phyloP scores from a whole-genome alignment of 2,113 vertebrate species.

The Psilopsiagon aurifrons region DNA sequence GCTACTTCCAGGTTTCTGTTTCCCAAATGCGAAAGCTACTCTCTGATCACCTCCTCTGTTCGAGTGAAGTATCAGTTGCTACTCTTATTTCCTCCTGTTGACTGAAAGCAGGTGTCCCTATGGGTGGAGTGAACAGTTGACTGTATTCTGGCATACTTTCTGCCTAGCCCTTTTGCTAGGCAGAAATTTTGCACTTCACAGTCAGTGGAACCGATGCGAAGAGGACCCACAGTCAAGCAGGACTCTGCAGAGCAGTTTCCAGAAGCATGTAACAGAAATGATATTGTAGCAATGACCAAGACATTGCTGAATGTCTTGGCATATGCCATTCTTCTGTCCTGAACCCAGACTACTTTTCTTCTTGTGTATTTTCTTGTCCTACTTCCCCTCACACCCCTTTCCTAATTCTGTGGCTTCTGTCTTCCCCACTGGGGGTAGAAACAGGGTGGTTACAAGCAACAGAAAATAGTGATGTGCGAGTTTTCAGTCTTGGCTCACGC shows the following conservation, averaged over 20 bases:
- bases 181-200: not conserved
- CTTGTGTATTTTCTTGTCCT: not conserved
- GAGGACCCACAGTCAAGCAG: not conserved
- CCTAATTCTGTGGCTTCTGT: not conserved
- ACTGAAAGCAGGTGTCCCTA: not conserved
- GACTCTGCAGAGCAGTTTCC: not conserved
- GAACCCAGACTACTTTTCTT: not conserved
- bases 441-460: not conserved
- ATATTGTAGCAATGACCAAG: not conserved
- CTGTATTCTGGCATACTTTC: not conserved
- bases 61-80: not conserved
- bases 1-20: not conserved
- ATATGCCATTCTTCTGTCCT: not conserved
- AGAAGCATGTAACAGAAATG: not conserved
- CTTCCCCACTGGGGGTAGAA: not conserved
- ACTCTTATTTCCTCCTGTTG: not conserved
- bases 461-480: not conserved
- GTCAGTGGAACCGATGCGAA: not conserved
- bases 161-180: not conserved
- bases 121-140: not conserved
- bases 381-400: accelerated
- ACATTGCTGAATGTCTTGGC: not conserved
- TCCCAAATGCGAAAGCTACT: not conserved
- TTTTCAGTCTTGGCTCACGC: not conserved
- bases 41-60: not conserved